Conservation (phyloP, 2,888 invertebrate species). For the Pyrrhia umbra region DNA sequence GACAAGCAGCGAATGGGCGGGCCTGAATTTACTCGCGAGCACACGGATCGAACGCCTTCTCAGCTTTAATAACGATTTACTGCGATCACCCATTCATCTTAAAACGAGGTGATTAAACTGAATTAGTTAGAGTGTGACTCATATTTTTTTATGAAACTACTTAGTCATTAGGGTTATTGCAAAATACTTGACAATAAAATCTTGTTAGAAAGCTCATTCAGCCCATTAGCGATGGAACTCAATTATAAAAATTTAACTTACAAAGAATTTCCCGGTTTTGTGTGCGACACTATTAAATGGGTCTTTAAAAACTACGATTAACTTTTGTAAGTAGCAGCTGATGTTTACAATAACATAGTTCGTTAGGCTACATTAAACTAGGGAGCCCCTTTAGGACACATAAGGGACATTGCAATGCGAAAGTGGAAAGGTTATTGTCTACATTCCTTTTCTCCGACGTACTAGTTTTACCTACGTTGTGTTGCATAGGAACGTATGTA, state of each 20-base stretch:
- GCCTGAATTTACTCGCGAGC: slow-evolving; percentile 25
- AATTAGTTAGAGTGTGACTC: too few relatives aligned
- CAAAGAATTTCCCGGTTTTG: not conserved
- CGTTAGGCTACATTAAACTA: slow-evolving; percentile 36
- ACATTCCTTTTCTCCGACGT: slow-evolving; percentile 9
- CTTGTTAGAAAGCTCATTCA: not conserved
- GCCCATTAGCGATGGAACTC: not conserved
- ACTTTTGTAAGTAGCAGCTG: not conserved
- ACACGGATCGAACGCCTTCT: slow-evolving; percentile 41
- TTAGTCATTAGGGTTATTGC: not conserved
- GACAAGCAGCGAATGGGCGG: slow-evolving; percentile 58
- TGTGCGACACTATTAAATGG: not conserved
- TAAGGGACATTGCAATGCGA: slow-evolving; percentile 7
- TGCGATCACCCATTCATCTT: slow-evolving; percentile 38
- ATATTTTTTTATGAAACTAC: too few relatives aligned
- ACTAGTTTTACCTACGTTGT: not conserved
- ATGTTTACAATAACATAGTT: slow-evolving; percentile 26
- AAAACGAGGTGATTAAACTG: slow-evolving; percentile 12
- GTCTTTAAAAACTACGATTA: not conserved
- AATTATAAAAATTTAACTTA: not conserved
- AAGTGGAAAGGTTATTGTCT: slow-evolving; percentile 10
- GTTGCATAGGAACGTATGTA: not conserved
- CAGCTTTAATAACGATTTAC: slow-evolving; percentile 42
- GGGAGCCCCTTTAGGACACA: slow-evolving; percentile 24
- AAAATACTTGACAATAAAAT: not conserved